These are phyloP conservation scores for Eustalomyia histrio DNA, from an alignment of 2,888 invertebrate genomes.

Conservation along the genomic window DNA sequence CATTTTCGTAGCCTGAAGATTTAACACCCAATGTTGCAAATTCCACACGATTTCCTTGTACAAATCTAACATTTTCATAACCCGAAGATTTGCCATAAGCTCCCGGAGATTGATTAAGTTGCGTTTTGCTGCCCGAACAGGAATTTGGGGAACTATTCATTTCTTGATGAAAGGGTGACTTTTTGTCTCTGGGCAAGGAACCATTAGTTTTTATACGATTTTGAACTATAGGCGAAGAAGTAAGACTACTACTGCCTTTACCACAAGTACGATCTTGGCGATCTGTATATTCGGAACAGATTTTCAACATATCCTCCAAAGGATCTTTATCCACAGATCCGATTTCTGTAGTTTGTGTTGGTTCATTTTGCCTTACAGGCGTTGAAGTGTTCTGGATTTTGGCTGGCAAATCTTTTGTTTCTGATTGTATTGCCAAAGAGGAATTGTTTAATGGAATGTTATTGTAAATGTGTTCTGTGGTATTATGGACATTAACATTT, in stretches of 20 bases:
- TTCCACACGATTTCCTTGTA: slow-evolving; percentile 75
- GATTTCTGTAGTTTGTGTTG: slow-evolving; percentile 65
- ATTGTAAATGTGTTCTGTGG: slow-evolving; percentile 40
- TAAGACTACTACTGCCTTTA: slow-evolving; percentile 70
- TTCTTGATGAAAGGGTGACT: slow-evolving; percentile 78
- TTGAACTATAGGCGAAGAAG: slow-evolving; percentile 79
- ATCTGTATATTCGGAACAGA: slow-evolving; percentile 94
- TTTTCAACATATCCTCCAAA: slow-evolving; percentile 92
- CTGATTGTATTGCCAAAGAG: background rate
- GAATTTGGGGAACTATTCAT: slow-evolving; percentile 48
- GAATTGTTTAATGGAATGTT: slow-evolving; percentile 23
- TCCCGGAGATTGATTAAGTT: slow-evolving; percentile 46
- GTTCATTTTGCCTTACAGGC: slow-evolving; percentile 18
- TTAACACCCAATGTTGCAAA: slow-evolving; percentile 68
- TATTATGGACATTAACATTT: slow-evolving; percentile 69
- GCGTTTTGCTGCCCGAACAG: slow-evolving; percentile 49
- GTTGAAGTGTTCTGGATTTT: slow-evolving; percentile 22
- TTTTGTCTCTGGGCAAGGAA: slow-evolving; percentile 85
- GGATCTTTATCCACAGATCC: slow-evolving; percentile 80
- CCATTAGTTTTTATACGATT: slow-evolving; percentile 93
- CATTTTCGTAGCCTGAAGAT: slow-evolving; percentile 82
- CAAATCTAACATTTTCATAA: slow-evolving; percentile 82
- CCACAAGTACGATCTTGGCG: slow-evolving; percentile 80
- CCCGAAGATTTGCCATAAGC: slow-evolving; percentile 68
- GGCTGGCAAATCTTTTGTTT: slow-evolving; percentile 6